These are phyloP conservation scores for Petroica traversi DNA, from an alignment of 2,113 vertebrate genomes.

Conservation along the genomic window DNA sequence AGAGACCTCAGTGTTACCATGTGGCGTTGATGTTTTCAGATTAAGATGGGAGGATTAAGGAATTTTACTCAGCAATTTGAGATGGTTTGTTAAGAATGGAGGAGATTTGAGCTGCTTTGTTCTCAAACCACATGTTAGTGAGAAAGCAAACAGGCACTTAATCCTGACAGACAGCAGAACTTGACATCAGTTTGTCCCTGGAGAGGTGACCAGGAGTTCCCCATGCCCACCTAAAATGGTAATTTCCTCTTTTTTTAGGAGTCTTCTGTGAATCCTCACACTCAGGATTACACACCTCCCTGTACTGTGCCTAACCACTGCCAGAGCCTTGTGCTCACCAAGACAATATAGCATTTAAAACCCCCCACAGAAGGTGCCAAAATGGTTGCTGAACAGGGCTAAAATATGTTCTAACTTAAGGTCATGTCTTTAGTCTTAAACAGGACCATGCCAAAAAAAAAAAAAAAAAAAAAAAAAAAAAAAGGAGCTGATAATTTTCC, in stretches of 20 bases:
- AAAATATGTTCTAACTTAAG: slow-evolving; percentile 38
- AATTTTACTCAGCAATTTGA: slow-evolving; percentile 84
- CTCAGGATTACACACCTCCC: slow-evolving; percentile 26
- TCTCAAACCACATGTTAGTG: slow-evolving; percentile 80
- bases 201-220: slow-evolving; percentile 76
- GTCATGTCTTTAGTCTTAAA: slow-evolving; percentile 35
- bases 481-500: slow-evolving; percentile 27
- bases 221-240: slow-evolving; percentile 45
- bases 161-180: slow-evolving; percentile 89
- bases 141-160: slow-evolving; percentile 89
- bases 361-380: neutral
- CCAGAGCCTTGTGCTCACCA: neutral
- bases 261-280: slow-evolving; percentile 58
- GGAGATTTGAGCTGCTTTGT: slow-evolving; percentile 85
- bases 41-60: slow-evolving; percentile 82
- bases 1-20: slow-evolving; percentile 51
- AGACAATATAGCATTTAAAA: neutral
- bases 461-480: neutral
- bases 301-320: neutral
- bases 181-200: slow-evolving; percentile 87
- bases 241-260: slow-evolving; percentile 27
- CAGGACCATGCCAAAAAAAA: neutral
- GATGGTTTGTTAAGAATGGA: slow-evolving; percentile 82
- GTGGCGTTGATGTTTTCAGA: slow-evolving; percentile 74
- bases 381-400: slow-evolving; percentile 48